A percentile compares a stretch with the other conserved stretches of the same genome.
Conservation (phyloP, 1,140 invertebrate species). For the Halictus rubicundus region DNA sequence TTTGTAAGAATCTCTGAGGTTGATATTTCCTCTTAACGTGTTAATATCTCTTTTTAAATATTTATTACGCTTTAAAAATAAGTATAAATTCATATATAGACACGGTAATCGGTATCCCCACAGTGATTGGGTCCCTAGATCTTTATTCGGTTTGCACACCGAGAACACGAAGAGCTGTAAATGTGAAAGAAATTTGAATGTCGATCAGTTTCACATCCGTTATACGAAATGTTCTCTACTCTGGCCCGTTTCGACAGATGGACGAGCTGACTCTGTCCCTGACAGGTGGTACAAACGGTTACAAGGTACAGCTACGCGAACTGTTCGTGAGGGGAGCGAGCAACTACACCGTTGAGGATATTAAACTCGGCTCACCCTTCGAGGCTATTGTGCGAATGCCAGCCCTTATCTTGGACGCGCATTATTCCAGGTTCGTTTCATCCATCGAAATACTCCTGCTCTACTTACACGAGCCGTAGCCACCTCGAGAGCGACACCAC, state of each 20-base stretch:
- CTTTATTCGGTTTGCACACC: too few species aligned
- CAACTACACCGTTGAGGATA: conserved; percentile 84
- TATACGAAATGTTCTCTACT: background rate
- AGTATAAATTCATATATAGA: too few species aligned
- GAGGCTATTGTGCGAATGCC: conserved; percentile 85
- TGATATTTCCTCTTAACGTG: too few species aligned
- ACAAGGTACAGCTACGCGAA: conserved; percentile 85
- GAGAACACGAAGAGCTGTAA: too few species aligned
- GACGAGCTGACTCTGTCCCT: conserved; percentile 85
- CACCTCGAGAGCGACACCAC: background rate
- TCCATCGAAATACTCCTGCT: background rate
- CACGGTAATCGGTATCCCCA: too few species aligned
- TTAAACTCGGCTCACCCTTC: conserved; percentile 85
- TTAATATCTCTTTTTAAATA: too few species aligned
- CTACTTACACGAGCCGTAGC: background rate
- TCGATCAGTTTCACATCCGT: background rate
- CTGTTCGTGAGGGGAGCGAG: conserved; percentile 86
- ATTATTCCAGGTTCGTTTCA: conserved; percentile 82
- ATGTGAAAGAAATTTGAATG: background rate
- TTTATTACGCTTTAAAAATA: too few species aligned
- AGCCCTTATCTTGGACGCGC: conserved; percentile 84
- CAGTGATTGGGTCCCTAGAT: too few species aligned
- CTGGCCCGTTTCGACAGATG: conserved; percentile 77
- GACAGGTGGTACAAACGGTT: conserved; percentile 86
- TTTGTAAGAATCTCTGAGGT: too few species aligned